Percentiles rank a stretch among this genome's conserved stretches.
These are phyloP conservation scores for Acrossocheilus fasciatus DNA, from an alignment of 2,797 vertebrate species.

Conservation along the genomic window DNA sequence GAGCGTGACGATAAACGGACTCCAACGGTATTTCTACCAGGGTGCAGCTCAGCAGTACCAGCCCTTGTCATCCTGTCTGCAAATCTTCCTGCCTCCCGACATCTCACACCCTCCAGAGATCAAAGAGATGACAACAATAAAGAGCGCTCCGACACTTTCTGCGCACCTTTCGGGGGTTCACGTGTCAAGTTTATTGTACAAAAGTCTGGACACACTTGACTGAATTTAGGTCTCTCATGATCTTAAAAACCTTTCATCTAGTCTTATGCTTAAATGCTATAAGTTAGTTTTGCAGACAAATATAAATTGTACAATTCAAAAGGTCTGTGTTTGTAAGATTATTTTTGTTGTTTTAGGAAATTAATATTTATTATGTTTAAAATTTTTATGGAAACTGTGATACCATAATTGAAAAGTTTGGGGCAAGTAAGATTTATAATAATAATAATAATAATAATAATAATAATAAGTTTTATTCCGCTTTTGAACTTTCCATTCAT, in stretches of 20 bases:
- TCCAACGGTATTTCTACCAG: constrained; percentile 19
- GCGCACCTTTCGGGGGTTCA: constrained; percentile 20
- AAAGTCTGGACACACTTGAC: constrained; percentile 1
- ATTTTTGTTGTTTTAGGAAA: neutral
- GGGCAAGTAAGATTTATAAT: neutral
- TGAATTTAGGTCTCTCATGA: neutral
- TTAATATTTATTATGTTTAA: neutral
- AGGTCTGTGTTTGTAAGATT: no score
- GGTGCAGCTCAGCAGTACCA: constrained; percentile 27
- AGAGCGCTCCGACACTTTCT: constrained; percentile 19
- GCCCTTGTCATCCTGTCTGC: constrained; percentile 46
- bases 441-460: neutral
- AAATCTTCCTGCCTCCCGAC: constrained; percentile 48
- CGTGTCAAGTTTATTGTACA: constrained; percentile 34
- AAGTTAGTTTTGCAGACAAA: neutral
- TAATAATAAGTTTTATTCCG: neutral
- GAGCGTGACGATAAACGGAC: constrained; percentile 12
- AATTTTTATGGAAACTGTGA: neutral
- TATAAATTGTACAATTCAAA: neutral
- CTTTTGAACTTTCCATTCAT: neutral
- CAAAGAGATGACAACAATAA: constrained; percentile 50
- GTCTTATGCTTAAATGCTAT: neutral
- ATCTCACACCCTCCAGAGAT: constrained; percentile 47
- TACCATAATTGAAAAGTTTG: neutral
- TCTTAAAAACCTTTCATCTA: neutral